Evolutionary conservation across 1,140 invertebrate genomes (phyloP).

Genomic region (Nymphalis io): DNA sequence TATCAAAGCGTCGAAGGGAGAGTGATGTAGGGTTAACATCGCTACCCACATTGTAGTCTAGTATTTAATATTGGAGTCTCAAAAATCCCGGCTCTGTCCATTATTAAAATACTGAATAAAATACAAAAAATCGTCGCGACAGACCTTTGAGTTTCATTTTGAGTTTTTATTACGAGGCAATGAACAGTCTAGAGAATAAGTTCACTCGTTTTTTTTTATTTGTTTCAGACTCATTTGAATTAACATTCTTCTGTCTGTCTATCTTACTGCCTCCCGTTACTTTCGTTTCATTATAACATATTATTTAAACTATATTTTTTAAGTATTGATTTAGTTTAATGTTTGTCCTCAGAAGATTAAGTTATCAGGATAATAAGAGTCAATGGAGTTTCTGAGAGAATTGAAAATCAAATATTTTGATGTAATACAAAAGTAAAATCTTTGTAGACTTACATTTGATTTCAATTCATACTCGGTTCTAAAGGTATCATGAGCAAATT

Average conservation of each 20-base stretch:
- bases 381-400: too few species aligned
- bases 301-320: not conserved
- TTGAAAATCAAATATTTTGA: too few species aligned
- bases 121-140: slow-evolving; percentile 2
- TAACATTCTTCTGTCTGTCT: slow-evolving; percentile 18
- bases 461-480: too few species aligned
- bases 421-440: too few species aligned
- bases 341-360: too few species aligned
- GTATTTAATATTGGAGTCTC: slow-evolving; percentile 30
- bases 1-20: slow-evolving; percentile 21
- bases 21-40: slow-evolving; percentile 1
- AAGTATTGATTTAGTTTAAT: too few species aligned
- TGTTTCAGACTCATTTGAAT: slow-evolving; percentile 17
- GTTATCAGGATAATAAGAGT: too few species aligned
- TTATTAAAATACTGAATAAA: slow-evolving; percentile 18
- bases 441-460: too few species aligned
- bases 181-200: slow-evolving; percentile 8
- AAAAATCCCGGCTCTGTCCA: slow-evolving; percentile 8
- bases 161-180: slow-evolving; percentile 18
- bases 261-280: not conserved
- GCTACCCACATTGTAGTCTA: slow-evolving; percentile 22
- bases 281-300: not conserved
- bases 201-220: slow-evolving; percentile 15
- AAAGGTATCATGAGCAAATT: too few species aligned
- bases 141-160: slow-evolving; percentile 5